Evolutionary conservation across 1,140 invertebrate genomes (phyloP), one percentile per base, ranked within the genome.

Genomic region (Carposina sasakii): DNA sequence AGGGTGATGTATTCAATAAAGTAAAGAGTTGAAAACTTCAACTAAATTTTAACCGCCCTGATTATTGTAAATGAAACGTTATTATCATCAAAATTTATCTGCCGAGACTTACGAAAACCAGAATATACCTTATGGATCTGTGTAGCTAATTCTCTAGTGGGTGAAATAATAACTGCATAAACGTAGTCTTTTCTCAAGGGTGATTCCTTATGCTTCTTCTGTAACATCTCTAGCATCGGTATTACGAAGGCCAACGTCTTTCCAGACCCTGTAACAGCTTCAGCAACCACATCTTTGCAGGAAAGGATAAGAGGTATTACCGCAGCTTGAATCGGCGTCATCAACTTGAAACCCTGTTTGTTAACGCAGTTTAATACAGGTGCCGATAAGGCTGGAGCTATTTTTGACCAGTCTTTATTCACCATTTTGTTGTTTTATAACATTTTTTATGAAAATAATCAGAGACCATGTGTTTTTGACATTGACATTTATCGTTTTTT

Each of bases 161-260:
- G 97, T 2, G 96, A 96, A 52, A 99, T 91, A 48, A 99, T 90
- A 3, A 99, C 85, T 1, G 91, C 93, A 41, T 93, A 95, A 52
- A 98, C 88, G 85, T 97, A 94, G 60, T 91, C 88, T 57, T 90
- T 88, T 62, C 91, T 91, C 85, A 94, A 89, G 1, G 86, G 76
- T 5, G 85, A 76, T n/a, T 89, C 88, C 47, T 88, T 87, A 52
- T 71, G 57, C 36, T 88, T 87, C 70, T 91, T 89, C 60, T 92
- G 84, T 23, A 99, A 71, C 43, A 97, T 92, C 85, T 98, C 94
- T 24, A 99, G 54, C 50, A 98, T 71, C 0, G 97, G 97, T 33
- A 99, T 90, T 8, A 99, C 76, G 86, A 99, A 99, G 0, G 96
- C 96, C 34, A 99, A 75, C 0, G 97, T 99, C 87, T 99, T 99